Evolutionary conservation across 1,140 invertebrate species (phyloP).

Genomic region (Drosophila dunni): DNA sequence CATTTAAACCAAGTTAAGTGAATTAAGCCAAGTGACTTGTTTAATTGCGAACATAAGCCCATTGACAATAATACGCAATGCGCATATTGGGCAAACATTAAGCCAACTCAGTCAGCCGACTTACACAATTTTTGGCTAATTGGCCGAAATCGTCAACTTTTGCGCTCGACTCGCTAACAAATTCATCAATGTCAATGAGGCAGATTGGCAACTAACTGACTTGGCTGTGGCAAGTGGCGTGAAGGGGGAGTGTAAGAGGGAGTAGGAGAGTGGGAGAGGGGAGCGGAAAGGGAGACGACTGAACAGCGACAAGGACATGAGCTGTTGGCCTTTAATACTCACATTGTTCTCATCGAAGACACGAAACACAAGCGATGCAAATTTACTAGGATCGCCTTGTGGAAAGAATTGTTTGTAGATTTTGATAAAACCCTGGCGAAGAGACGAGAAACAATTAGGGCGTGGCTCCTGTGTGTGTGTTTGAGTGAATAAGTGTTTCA

Average conservation of each 20-base stretch:
- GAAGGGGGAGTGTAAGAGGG: not conserved
- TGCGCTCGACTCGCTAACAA: conserved; percentile 43
- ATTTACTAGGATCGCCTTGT: conserved; percentile 98
- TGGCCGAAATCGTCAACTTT: conserved; percentile 49
- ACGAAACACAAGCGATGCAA: conserved; percentile 97
- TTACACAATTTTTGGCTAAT: conserved; percentile 42
- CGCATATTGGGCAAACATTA: not conserved
- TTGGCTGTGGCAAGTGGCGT: conserved; percentile 5
- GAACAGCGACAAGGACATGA: conserved; percentile 10
- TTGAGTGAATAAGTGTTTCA: conserved; percentile 29
- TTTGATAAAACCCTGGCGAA: conserved; percentile 96
- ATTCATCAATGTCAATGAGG: conserved; percentile 51
- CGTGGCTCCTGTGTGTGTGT: conserved; percentile 21
- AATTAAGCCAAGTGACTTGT: not conserved
- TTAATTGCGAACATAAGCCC: not conserved
- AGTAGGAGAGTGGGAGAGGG: not conserved
- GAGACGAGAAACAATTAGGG: conserved; percentile 39
- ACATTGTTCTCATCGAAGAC: conserved; percentile 99
- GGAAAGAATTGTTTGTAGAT: conserved; percentile 99
- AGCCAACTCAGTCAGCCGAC: conserved; percentile 4
- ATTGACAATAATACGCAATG: conserved; percentile 2
- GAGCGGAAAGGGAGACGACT: not conserved
- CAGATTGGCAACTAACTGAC: conserved; percentile 5
- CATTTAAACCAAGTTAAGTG: too few species aligned
- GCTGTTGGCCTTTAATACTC: conserved; percentile 85